Conservation (phyloP, 2,888 invertebrate species). For the Leptinotarsa tumamoca region DNA sequence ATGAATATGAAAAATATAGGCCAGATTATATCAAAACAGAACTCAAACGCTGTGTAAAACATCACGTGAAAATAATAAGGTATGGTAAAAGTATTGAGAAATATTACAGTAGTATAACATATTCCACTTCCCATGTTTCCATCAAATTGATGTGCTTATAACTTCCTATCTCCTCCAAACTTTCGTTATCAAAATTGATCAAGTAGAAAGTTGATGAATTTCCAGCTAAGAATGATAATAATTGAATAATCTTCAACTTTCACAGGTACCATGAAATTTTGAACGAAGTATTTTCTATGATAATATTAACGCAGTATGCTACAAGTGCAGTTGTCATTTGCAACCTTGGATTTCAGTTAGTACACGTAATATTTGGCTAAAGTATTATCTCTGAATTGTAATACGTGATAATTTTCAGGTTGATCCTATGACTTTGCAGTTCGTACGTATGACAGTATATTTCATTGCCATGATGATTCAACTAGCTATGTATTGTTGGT, state of each 20-base stretch:
- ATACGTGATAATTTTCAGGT: constrained; percentile 35
- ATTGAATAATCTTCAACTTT: neutral
- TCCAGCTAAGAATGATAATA: too few relatives aligned
- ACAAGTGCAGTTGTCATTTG: constrained; percentile 54
- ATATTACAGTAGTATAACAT: too few relatives aligned
- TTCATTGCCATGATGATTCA: constrained; percentile 53
- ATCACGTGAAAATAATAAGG: constrained; percentile 50
- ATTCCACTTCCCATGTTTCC: too few relatives aligned
- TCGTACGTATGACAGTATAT: constrained; percentile 48
- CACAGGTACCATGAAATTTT: constrained; percentile 33
- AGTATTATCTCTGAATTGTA: neutral
- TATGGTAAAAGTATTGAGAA: constrained; percentile 5
- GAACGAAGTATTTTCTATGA: constrained; percentile 51
- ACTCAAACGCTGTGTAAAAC: constrained; percentile 45
- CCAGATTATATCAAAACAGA: constrained; percentile 20
- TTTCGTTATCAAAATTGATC: too few relatives aligned
- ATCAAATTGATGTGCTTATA: too few relatives aligned
- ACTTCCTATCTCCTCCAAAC: too few relatives aligned
- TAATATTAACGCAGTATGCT: constrained; percentile 50
- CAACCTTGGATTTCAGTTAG: constrained; percentile 52
- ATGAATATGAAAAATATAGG: constrained; percentile 21
- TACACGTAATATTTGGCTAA: constrained; percentile 42
- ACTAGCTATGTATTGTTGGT: constrained; percentile 54
- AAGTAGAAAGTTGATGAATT: too few relatives aligned
- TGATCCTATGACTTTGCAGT: constrained; percentile 42